Conservation (phyloP, 2,888 invertebrate species). For the Synanthedon vespiformis region DNA sequence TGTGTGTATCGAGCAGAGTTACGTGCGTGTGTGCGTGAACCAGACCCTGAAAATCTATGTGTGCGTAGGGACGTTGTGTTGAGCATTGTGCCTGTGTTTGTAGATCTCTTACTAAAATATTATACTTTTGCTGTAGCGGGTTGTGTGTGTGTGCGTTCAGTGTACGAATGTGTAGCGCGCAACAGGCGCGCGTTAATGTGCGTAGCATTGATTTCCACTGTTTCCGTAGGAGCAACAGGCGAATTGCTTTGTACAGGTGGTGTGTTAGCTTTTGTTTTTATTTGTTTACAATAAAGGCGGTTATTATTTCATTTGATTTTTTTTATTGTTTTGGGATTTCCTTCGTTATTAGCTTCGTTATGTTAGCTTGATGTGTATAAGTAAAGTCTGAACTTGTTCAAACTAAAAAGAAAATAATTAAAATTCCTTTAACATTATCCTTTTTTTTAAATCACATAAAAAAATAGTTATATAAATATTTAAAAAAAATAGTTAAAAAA, state of each 20-base stretch:
- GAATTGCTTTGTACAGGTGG: slow-evolving; percentile 8
- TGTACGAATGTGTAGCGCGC: slow-evolving; percentile 19
- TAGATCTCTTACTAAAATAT: slow-evolving; percentile 7
- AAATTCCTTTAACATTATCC: no score
- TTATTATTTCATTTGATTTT: not conserved
- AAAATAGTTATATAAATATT: no score
- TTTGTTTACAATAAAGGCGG: not conserved
- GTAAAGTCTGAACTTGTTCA: no score
- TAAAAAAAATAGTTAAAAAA: no score
- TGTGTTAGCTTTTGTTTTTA: slow-evolving; percentile 5
- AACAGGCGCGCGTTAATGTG: slow-evolving; percentile 40
- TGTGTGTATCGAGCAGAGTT: slow-evolving; percentile 16
- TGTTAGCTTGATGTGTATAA: no score
- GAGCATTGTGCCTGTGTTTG: slow-evolving; percentile 28
- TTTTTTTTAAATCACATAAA: no score
- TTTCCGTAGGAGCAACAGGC: slow-evolving; percentile 42
- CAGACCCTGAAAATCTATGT: slow-evolving; percentile 9
- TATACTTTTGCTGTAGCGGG: not conserved
- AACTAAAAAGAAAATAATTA: no score
- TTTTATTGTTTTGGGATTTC: no score
- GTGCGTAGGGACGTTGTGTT: slow-evolving; percentile 9
- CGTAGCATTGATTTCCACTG: slow-evolving; percentile 53
- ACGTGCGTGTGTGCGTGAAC: slow-evolving; percentile 9
- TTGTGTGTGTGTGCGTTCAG: slow-evolving; percentile 1
- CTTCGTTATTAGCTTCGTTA: no score